Base-by-base conservation (phyloP, 2,888 invertebrate genomes). In the Papilio protenor region DNA sequence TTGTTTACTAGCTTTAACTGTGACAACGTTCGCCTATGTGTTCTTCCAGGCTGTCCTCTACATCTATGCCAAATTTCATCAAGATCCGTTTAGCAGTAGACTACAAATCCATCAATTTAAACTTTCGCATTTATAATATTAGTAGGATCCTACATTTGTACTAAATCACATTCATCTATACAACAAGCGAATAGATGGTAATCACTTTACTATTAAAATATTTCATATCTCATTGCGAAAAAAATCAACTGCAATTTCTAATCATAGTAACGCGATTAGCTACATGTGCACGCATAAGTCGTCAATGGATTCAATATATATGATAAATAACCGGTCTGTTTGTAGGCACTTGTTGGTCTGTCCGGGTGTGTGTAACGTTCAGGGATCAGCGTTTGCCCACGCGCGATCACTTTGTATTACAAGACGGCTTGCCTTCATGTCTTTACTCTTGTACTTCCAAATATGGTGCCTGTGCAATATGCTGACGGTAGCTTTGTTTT, bases 261-360 rank as follows among this genome's bases (percentile, higher is more conserved):
- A 61, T 59, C 61, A 61, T 61, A 14, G 16, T 61, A 21, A 59
- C 33, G 2, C 11, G 40, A n/a, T 69, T 45, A 66, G 40, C 45
- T 45, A 69, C 45, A 45, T n/a, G 49, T 33, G 61, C 70, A 59
- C 11, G 33, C 33, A 49, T 64, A 40, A 23, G 33, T 40, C 45
- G 64, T 64, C 76, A 73, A 77, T 69, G 45, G 57, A 57, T 73
- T 69, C 73, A 69, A 75, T 78, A 76, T 71, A 71, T 76, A 78
- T 75, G 61, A 78, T 75, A 78, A 78, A 78, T 64, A 78, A 78
- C 78, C 75, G 78, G 78, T 78, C 49, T 45, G 75, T 52, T 18
- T 23, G 49, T 64, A 52, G 57, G 70, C 70, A 59, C 71, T 71
- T 52, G 61, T 71, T 40, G 33, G 52, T 64, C 70, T 52, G 47